phyloP scores from a whole-genome alignment of 2,113 vertebrate genomes.

The Tychaedon coryphoeus region DNA sequence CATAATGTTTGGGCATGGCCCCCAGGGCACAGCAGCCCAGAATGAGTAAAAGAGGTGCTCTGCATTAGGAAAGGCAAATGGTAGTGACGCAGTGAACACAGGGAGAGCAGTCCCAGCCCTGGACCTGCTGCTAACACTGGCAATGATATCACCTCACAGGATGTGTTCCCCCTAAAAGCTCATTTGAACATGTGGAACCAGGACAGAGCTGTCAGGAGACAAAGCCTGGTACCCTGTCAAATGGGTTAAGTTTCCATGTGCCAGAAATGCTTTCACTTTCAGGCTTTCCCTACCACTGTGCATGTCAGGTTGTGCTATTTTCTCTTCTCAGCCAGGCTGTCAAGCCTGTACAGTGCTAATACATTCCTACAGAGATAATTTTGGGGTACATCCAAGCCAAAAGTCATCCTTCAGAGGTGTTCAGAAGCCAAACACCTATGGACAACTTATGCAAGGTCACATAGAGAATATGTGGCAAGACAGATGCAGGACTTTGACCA shows the following conservation, averaged over 20 bases:
- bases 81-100: not conserved
- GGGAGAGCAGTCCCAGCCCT: not conserved
- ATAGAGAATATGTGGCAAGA: not conserved
- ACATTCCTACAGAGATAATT: not conserved
- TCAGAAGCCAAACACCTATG: not conserved
- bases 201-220: fast-evolving
- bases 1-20: not conserved
- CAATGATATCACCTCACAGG: not conserved
- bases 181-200: not conserved
- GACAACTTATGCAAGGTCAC: not conserved
- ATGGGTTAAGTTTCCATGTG: not conserved
- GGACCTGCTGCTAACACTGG: not conserved
- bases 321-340: not conserved
- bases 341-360: not conserved
- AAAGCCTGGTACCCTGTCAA: not conserved
- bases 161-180: not conserved
- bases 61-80: not conserved
- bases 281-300: not conserved
- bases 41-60: not conserved
- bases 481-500: not conserved
- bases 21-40: not conserved
- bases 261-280: not conserved
- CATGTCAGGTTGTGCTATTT: not conserved
- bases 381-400: not conserved
- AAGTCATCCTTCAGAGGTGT: not conserved